A percentile compares a stretch with the other conserved stretches of the same genome.
Evolutionary conservation across 2,888 invertebrate genomes (phyloP).

Genomic region (Drosophila pseudotalamancana): DNA sequence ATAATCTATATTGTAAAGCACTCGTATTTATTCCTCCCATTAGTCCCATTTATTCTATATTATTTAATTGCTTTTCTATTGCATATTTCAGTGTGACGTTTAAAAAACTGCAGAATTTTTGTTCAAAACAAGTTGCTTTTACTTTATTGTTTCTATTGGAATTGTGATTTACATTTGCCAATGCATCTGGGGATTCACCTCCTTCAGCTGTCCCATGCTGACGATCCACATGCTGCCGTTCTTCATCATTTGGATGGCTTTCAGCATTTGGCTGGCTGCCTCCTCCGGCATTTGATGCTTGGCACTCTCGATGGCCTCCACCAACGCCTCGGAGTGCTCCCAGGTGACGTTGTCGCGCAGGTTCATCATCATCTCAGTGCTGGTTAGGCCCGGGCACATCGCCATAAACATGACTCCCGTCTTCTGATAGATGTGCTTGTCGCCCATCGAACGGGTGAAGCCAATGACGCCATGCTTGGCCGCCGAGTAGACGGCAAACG

Average conservation of each 20-base stretch:
- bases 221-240: conserved; percentile 82
- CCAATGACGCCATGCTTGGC: conserved; percentile 83
- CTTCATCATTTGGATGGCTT: conserved; percentile 79
- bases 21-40: too few relatives aligned
- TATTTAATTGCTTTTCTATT: too few relatives aligned
- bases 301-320: conserved; percentile 69
- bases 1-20: too few relatives aligned
- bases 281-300: conserved; percentile 81
- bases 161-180: conserved; percentile 69
- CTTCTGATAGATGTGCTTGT: conserved; percentile 69
- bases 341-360: conserved; percentile 79
- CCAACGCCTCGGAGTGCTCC: conserved; percentile 70
- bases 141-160: background rate
- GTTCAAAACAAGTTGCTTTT: background rate
- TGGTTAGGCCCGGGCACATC: conserved; percentile 81
- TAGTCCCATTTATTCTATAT: too few relatives aligned
- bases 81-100: too few relatives aligned
- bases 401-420: conserved; percentile 81
- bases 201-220: conserved; percentile 77
- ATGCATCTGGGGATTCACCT: conserved; percentile 72
- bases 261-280: conserved; percentile 75
- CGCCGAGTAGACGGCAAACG: conserved; percentile 80
- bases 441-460: conserved; percentile 81
- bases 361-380: conserved; percentile 80
- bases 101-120: too few relatives aligned